A percentile compares a stretch with the other conserved stretches of the same genome.
phyloP scores from a whole-genome alignment of 37 sponge, comb jelly and placozoan species.

The Geodia barretti region DNA sequence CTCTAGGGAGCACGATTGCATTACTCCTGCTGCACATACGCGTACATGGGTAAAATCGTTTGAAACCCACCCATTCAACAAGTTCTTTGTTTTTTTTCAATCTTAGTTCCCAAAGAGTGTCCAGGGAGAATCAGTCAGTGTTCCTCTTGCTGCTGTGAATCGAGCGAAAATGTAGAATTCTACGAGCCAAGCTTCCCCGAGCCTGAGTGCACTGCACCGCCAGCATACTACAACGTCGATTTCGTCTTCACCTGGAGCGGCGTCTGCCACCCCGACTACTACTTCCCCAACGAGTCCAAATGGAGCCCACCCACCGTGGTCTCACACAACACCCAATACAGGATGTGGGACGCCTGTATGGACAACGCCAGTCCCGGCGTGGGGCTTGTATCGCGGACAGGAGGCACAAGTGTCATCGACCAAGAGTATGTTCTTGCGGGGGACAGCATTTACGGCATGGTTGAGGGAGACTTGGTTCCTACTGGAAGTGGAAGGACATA shows the following conservation, averaged over 20 bases:
- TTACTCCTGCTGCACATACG: too few species aligned
- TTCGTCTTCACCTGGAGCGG: conserved; percentile 37
- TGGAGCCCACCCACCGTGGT: conserved; percentile 56
- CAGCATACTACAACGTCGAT: conserved; percentile 5
- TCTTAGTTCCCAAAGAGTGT: background rate
- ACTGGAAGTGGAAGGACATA: conserved; percentile 21
- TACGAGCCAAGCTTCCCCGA: background rate
- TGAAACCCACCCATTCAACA: background rate
- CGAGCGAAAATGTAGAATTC: conserved; percentile 30
- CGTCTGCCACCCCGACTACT: conserved; percentile 39
- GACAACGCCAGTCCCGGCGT: conserved; percentile 34
- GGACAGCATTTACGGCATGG: conserved; percentile 1
- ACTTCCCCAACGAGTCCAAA: background rate
- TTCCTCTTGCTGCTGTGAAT: conserved; percentile 6
- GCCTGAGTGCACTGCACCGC: conserved; percentile 6
- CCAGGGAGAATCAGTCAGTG: background rate
- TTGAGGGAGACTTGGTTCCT: background rate
- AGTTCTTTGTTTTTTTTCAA: background rate
- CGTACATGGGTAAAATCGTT: too few species aligned
- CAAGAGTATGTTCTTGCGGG: conserved; percentile 21
- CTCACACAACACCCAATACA: conserved; percentile 49
- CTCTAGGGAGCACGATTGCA: too few species aligned
- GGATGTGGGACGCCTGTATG: conserved; percentile 52
- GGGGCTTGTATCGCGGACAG: conserved; percentile 28
- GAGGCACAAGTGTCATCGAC: conserved; percentile 3